Percentiles rank a stretch among this genome's conserved stretches.
These are phyloP conservation scores for Channa argus DNA, from an alignment of 2,113 vertebrate genomes.

Conservation along the genomic window DNA sequence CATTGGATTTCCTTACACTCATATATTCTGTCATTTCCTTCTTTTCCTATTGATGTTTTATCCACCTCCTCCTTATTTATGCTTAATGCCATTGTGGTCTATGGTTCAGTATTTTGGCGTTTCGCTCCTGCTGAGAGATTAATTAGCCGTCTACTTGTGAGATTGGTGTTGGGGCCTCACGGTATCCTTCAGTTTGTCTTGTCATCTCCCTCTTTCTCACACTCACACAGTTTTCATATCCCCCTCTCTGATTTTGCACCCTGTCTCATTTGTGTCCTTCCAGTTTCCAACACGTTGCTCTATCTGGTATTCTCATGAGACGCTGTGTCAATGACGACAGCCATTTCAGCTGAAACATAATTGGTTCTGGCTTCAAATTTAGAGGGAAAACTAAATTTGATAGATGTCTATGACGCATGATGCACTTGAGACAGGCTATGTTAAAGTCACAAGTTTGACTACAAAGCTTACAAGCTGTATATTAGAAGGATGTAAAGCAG, in stretches of 20 bases:
- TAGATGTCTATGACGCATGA: slow-evolving; percentile 25
- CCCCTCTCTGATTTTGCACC: slow-evolving; percentile 10
- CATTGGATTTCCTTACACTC: slow-evolving; percentile 22
- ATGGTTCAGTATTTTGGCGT: slow-evolving; percentile 50
- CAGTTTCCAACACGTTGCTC: neutral
- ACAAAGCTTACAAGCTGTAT: slow-evolving; percentile 33
- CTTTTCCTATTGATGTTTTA: slow-evolving; percentile 24
- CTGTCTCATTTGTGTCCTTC: slow-evolving; percentile 22
- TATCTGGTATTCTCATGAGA: slow-evolving; percentile 33
- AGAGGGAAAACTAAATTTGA: slow-evolving; percentile 40
- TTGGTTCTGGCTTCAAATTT: slow-evolving; percentile 41
- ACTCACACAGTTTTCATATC: slow-evolving; percentile 9
- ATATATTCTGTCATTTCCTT: slow-evolving; percentile 36
- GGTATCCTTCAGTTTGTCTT: slow-evolving; percentile 52
- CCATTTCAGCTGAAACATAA: slow-evolving; percentile 24
- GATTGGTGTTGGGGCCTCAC: slow-evolving; percentile 44
- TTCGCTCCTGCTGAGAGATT: slow-evolving; percentile 63
- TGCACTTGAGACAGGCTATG: slow-evolving; percentile 16
- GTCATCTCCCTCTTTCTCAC: slow-evolving; percentile 15
- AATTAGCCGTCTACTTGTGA: slow-evolving; percentile 69
- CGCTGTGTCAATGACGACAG: neutral
- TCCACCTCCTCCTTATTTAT: slow-evolving; percentile 12
- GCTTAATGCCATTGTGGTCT: slow-evolving; percentile 29
- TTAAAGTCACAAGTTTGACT: slow-evolving; percentile 20
- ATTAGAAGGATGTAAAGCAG: slow-evolving; percentile 46